These are phyloP conservation scores for Galerucella pusilla DNA, from an alignment of 2,888 invertebrate genomes.

Conservation along the genomic window DNA sequence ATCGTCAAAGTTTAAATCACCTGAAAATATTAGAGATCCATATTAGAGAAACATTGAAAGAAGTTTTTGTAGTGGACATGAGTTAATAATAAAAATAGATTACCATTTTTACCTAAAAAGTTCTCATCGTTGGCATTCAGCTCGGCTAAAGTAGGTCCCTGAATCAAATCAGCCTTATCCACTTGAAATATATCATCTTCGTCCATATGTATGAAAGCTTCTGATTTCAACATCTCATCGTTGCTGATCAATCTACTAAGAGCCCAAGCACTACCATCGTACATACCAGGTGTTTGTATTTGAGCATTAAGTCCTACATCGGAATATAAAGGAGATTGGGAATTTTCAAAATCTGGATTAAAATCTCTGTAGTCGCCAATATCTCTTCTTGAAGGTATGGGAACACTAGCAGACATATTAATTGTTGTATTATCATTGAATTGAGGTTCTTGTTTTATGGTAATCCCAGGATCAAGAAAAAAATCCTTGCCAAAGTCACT, in stretches of 20 bases:
- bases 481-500: conserved; percentile 74
- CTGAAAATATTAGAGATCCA: conserved; percentile 62
- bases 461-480: conserved; percentile 72
- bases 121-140: conserved; percentile 87
- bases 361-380: conserved; percentile 67
- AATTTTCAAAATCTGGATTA: conserved; percentile 69
- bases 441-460: conserved; percentile 73
- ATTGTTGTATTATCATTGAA: conserved; percentile 64
- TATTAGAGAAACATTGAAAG: too few relatives aligned
- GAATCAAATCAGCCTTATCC: conserved; percentile 86
- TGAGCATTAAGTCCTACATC: conserved; percentile 60
- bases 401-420: conserved; percentile 72
- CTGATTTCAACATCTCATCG: conserved; percentile 65
- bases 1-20: conserved; percentile 89
- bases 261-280: conserved; percentile 65
- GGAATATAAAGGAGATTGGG: conserved; percentile 68
- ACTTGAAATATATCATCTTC: conserved; percentile 92
- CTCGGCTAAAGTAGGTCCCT: conserved; percentile 85
- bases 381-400: conserved; percentile 71
- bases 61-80: too few relatives aligned
- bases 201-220: conserved; percentile 79
- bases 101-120: conserved; percentile 69
- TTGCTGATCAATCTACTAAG: conserved; percentile 55
- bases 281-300: conserved; percentile 61
- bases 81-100: conserved; percentile 3